Conservation (phyloP, 2,888 invertebrate genomes). For the Abrostola tripartita region DNA sequence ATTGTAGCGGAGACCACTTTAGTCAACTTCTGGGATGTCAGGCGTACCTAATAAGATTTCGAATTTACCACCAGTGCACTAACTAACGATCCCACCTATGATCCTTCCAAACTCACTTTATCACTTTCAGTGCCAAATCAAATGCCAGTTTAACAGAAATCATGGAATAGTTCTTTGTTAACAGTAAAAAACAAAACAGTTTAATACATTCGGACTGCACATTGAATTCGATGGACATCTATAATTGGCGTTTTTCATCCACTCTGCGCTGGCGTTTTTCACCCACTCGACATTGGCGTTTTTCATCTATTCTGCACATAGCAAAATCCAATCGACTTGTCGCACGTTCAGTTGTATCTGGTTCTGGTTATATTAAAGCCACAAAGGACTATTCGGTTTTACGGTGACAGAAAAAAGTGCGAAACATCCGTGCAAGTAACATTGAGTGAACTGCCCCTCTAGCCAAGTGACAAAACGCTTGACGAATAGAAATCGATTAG, state of each 20-base stretch:
- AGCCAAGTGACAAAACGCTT: no score
- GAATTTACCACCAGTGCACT: no score
- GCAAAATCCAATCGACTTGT: slow-evolving; percentile 48
- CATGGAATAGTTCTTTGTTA: slow-evolving; percentile 33
- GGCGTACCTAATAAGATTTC: no score
- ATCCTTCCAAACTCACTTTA: background rate
- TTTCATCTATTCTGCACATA: slow-evolving; percentile 33
- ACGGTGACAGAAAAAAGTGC: no score
- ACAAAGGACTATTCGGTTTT: slow-evolving; percentile 15
- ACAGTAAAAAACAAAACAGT: slow-evolving; percentile 26
- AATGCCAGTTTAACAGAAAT: slow-evolving; percentile 20
- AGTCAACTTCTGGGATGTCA: no score
- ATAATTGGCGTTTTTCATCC: slow-evolving; percentile 41
- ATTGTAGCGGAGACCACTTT: no score
- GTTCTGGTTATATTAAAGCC: slow-evolving; percentile 26
- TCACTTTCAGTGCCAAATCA: slow-evolving; percentile 8
- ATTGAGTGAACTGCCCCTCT: no score
- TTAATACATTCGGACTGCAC: slow-evolving; percentile 28
- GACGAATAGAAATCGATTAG: no score
- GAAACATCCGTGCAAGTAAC: no score
- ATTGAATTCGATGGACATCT: slow-evolving; percentile 31
- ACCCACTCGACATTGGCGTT: slow-evolving; percentile 21
- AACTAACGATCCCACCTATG: no score
- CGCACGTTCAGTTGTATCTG: slow-evolving; percentile 30
- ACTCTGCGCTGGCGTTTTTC: slow-evolving; percentile 29